Percentiles rank a stretch among this genome's conserved stretches.
phyloP scores from a whole-genome alignment of 2,797 vertebrate species.

The Heterohyrax brucei region DNA sequence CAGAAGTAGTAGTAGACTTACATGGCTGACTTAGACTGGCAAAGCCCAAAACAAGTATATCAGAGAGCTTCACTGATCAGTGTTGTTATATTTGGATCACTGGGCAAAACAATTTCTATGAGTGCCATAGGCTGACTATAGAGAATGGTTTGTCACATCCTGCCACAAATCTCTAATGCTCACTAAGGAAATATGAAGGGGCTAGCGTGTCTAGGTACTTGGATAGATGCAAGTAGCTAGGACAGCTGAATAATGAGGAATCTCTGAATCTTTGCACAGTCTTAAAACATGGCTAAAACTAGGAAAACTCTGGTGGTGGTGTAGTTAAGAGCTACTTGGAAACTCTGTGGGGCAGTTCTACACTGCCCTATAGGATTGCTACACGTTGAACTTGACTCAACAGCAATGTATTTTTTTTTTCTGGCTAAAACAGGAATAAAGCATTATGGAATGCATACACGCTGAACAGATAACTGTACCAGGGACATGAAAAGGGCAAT shows the following conservation, averaged over 20 bases:
- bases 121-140: background rate
- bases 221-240: background rate
- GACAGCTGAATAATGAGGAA: background rate
- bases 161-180: background rate
- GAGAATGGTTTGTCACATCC: background rate
- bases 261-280: background rate
- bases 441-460: background rate
- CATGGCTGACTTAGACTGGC: background rate
- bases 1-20: background rate
- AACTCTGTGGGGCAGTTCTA: no score
- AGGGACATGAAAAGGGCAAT: background rate
- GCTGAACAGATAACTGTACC: background rate
- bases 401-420: no score
- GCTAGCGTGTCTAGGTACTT: background rate
- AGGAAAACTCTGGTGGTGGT: no score
- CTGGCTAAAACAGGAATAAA: background rate
- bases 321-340: no score
- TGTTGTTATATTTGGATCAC: background rate
- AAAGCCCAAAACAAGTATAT: background rate
- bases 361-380: no score
- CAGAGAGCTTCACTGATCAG: background rate
- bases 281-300: background rate
- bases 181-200: background rate
- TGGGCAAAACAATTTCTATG: background rate
- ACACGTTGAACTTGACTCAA: no score